Percentiles rank a stretch among this genome's conserved stretches.
Evolutionary conservation across 2,888 invertebrate genomes (phyloP).

Genomic region (Anoncus sp.): DNA sequence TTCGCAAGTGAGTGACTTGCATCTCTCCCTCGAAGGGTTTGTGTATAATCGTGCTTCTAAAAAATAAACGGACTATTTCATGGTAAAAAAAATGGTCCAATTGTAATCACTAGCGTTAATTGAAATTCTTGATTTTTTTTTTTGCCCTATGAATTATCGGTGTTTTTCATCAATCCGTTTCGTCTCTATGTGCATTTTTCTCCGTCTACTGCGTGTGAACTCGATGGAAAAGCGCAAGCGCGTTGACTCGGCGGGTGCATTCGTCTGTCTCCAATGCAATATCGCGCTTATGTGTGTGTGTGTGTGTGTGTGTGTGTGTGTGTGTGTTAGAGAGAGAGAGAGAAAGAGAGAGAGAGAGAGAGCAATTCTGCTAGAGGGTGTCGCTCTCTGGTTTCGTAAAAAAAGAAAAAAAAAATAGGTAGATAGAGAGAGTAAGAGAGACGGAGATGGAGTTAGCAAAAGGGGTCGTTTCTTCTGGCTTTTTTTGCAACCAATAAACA

Average conservation of each 20-base stretch:
- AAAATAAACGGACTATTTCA: slow-evolving; percentile 14
- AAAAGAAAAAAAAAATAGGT: slow-evolving; percentile 21
- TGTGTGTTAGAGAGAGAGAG: neutral
- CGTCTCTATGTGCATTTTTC: slow-evolving; percentile 20
- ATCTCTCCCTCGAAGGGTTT: slow-evolving; percentile 8
- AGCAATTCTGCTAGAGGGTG: slow-evolving; percentile 45
- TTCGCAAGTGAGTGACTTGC: slow-evolving; percentile 37
- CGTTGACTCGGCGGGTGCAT: slow-evolving; percentile 54
- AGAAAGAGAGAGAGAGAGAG: neutral
- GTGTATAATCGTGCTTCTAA: slow-evolving; percentile 5
- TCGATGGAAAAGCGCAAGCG: slow-evolving; percentile 54
- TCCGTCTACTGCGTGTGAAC: slow-evolving; percentile 23
- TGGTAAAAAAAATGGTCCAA: neutral
- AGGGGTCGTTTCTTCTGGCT: slow-evolving; percentile 33
- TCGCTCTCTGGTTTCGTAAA: slow-evolving; percentile 25
- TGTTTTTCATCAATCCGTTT: slow-evolving; percentile 27
- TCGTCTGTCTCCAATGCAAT: slow-evolving; percentile 45
- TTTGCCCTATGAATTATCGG: neutral
- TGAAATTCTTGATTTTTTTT: neutral
- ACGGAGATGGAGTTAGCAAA: slow-evolving; percentile 14
- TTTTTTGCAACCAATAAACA: no score
- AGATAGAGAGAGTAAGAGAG: slow-evolving; percentile 1
- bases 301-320: neutral
- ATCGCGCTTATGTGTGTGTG: slow-evolving; percentile 4
- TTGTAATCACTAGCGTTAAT: neutral